Evolutionary conservation across 2,797 vertebrate species (phyloP), one percentile per base, ranked within the genome.

Genomic region (Urophycis tenuis): DNA sequence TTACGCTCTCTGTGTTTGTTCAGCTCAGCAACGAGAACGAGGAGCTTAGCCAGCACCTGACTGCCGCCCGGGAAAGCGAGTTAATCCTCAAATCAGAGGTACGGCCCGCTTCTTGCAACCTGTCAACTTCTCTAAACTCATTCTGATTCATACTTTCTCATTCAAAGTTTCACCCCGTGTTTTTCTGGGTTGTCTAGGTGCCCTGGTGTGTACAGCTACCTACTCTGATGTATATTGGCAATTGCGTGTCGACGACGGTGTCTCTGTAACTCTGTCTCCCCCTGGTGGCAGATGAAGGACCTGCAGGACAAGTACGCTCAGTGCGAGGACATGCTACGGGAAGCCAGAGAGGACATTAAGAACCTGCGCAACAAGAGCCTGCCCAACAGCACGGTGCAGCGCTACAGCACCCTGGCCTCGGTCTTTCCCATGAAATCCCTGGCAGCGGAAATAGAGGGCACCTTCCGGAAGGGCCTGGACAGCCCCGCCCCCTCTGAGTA

Each of bases 371-470:
- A 94, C 83, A 95, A 93, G 81, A 94, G 86, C 76, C 82, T 94
- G 1, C 94, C 95, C 41, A 92, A 93, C 83, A 94, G 95, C 86
- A 95, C 93, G 0, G 92, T 96, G 83, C 92, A 95, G 88, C 92
- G 93, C 60, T 96, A 94, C 88, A 91, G 93, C 0, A 84, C 93
- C 0, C 79, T 94, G 70, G 91, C 92, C 41, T 93, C 93, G 0
- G 90, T 94, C 0, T 89, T 95, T 71, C 95, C 96, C 74, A 89
- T 95, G 95, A 94, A 96, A 89, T 95, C 94, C 0, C 89, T 97
- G 86, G 95, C 94, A 0, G 94, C 95, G 1, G 96, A 97, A 91
- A 96, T 96, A 74, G 96, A 96, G 79, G 94, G 92, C 19, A 95
- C 92, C 15, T 95, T 95, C 86, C 93, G 94, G 73, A 97, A 94